Base-by-base conservation (phyloP, 2,888 invertebrate genomes). In the Lithodes maja region DNA sequence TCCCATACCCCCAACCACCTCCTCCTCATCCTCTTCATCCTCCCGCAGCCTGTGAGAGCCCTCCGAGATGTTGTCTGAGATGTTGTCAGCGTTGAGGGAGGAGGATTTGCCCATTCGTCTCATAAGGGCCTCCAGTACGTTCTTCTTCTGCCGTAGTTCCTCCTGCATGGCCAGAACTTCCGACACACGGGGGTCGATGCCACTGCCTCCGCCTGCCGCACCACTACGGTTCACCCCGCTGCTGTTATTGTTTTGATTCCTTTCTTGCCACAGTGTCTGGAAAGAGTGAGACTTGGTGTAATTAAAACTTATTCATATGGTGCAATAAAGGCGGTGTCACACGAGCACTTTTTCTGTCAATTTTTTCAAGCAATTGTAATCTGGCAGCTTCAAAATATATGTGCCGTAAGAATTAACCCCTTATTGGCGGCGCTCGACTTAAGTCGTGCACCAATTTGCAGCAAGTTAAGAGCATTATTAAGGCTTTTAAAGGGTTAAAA, bases 61-160 rank as follows among this genome's bases (percentile, higher is more conserved):
- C 74, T 88, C 88, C 33, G 88, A 88, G 52, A 89, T 87, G 54
- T 91, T 91, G 81, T 91, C 91, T 1, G 91, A 91, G 50, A 91
- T 86, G 84, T 91, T 91, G 71, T 89, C 91, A 80, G 86, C 81
- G 71, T 83, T 86, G 33, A 90, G 85, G 49, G 91, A 86, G 7
- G 91, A 91, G 3, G 89, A 82, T 79, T 91, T 91, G 33, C 91
- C 90, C 89, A 89, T 89, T 69, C 89, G 89, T 33, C 83, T 81
- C 89, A 86, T 86, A 17, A 89, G 85, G 52, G 89, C 89, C 77
- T 89, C 90, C 55, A 91, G 87, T 1, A 86, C 87, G 52, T 86
- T 89, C 53, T 89, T 91, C 90, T 91, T 91, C 74, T 89, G 86
- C 33, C 74, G 52, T n/a, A 91, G 85, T 55, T 91, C 91, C 69